Conservation (phyloP, 2,113 vertebrate species). For the Malurus melanocephalus region DNA sequence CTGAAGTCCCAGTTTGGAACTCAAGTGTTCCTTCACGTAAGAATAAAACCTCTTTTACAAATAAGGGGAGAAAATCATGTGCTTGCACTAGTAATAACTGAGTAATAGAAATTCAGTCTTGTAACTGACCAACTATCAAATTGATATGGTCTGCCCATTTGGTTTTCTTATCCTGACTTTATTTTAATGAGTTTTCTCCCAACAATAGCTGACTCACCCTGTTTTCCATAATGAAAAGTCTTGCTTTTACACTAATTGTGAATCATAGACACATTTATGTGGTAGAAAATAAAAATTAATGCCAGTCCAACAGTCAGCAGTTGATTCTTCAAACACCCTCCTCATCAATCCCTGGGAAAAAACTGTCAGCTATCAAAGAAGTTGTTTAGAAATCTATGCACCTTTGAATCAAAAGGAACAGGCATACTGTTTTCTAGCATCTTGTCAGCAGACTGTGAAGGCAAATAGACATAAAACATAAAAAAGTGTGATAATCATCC, state of each 20-base stretch:
- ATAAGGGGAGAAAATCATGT: neutral
- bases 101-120: neutral
- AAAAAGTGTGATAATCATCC: neutral
- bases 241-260: neutral
- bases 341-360: neutral
- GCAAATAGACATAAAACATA: neutral
- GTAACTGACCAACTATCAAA: neutral
- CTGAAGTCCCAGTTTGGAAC: neutral
- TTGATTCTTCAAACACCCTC: neutral
- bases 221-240: neutral
- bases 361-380: neutral
- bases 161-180: neutral
- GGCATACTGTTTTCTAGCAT: neutral
- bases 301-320: neutral
- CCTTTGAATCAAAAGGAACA: neutral
- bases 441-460: neutral
- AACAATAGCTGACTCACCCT: neutral
- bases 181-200: neutral
- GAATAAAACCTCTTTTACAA: neutral
- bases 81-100: neutral
- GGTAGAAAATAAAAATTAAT: neutral
- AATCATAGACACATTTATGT: neutral
- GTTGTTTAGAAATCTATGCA: neutral
- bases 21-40: neutral
- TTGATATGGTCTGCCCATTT: fast-evolving